Base-by-base conservation (phyloP, 2,888 invertebrate genomes). In the Chrysolina americana region DNA sequence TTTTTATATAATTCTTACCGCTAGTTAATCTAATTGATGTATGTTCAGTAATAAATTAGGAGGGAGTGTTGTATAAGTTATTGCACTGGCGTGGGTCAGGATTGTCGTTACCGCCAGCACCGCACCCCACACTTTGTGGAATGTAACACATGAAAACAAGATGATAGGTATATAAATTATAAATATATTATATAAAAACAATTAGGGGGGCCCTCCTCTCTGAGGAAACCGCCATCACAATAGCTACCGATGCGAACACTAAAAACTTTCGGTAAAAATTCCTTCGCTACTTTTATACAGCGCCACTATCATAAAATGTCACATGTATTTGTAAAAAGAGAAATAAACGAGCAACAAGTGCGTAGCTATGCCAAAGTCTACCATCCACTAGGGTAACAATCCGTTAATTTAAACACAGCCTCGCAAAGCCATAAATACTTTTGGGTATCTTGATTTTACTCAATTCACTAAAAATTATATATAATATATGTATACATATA, bases 381-480 rank as follows among this genome's bases (percentile, higher is more conserved):
- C 75, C 74, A 69, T 76, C 74, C 75, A 74, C 76, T 84, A 86
- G 87, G 59, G 88, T 88, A 88, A 88, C 88, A 87, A 87, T 88
- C 88, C 87, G 85, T 87, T 87, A 86, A 86, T 86, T 78, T 86
- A 87, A 89, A 90, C 90, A 91, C 90, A 91, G 90, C 90, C 90
- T 90, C 89, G 88, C 90, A 80, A 90, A 90, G 89, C 90, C 89
- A 90, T 81, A 81, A 90, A 90, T 90, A 90, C 90, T 82, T 81
- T 89, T 87, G 89, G 89, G 89, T 89, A 87, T 87, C 83, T 82
- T 81, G 73, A 73, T 81, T 80, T 82, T 79, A 79, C 78, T 74
- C 76, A 83, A 80, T 82, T 82, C 81, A 81, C 82, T 82, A 82
- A 83, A 80, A 76, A 78, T 79, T 81, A 80, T 80, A 81, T 77